phyloP scores from a whole-genome alignment of 2,113 vertebrate species.

The Cygnus atratus region DNA sequence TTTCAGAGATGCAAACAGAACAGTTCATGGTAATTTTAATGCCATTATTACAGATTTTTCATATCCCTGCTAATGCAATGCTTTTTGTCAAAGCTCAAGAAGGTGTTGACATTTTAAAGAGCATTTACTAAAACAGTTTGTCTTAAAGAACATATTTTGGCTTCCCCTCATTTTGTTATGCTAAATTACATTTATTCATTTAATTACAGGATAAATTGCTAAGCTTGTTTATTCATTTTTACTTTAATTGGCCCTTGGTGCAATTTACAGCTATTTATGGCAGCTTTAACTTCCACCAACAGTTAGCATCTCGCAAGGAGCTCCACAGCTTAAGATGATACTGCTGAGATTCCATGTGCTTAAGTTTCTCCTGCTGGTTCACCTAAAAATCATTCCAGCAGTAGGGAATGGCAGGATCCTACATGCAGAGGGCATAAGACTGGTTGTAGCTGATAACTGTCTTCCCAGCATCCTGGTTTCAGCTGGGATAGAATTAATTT shows the following conservation, averaged over 20 bases:
- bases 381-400: background rate
- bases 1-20: background rate
- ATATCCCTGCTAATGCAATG: background rate
- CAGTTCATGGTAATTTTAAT: background rate
- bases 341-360: background rate
- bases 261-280: background rate
- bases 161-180: background rate
- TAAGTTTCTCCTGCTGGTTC: background rate
- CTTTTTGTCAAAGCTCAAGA: constrained; percentile 16
- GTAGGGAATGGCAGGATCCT: background rate
- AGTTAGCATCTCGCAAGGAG: background rate
- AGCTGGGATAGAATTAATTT: background rate
- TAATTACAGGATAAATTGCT: background rate
- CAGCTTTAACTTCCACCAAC: background rate
- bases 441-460: background rate
- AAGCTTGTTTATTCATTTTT: background rate
- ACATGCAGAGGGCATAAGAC: rapidly evolving
- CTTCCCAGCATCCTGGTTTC: background rate
- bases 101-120: constrained; percentile 15
- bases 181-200: background rate
- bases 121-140: background rate
- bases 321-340: background rate
- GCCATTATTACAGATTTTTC: background rate
- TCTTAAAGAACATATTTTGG: background rate
- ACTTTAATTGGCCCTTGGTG: background rate